Percentiles rank a stretch among this genome's conserved stretches.
Conservation (phyloP, 2,888 invertebrate genomes). For the Kuschelorhynchus macadamiae region DNA sequence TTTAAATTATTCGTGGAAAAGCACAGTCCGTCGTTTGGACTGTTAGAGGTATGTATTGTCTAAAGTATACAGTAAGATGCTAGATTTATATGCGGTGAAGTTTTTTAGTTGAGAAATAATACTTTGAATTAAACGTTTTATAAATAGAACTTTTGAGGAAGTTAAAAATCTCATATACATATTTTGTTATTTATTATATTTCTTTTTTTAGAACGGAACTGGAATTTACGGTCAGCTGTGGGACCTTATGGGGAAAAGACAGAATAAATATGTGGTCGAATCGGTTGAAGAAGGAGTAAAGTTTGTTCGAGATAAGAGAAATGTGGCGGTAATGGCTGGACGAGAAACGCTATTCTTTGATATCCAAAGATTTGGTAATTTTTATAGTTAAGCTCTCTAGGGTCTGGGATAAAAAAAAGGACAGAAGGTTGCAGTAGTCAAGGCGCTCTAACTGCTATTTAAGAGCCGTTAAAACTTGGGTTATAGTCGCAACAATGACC, state of each 20-base stretch:
- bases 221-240: slow-evolving; percentile 81
- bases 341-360: slow-evolving; percentile 83
- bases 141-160: too few relatives aligned
- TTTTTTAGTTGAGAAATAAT: too few relatives aligned
- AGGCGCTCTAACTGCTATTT: too few relatives aligned
- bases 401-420: too few relatives aligned
- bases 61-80: not conserved
- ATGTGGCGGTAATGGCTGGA: slow-evolving; percentile 79
- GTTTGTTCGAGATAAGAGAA: slow-evolving; percentile 74
- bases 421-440: too few relatives aligned
- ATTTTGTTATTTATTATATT: not conserved
- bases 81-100: not conserved
- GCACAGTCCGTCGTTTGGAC: slow-evolving; percentile 80
- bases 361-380: slow-evolving; percentile 79
- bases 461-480: too few relatives aligned
- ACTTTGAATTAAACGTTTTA: too few relatives aligned
- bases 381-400: too few relatives aligned
- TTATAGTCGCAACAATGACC: too few relatives aligned
- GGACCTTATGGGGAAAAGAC: slow-evolving; percentile 74
- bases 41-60: slow-evolving; percentile 74
- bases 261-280: slow-evolving; percentile 72
- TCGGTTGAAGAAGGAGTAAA: slow-evolving; percentile 81
- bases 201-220: slow-evolving; percentile 72
- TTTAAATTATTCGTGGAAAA: slow-evolving; percentile 81
- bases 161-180: too few relatives aligned